Conservation (phyloP, 2,113 vertebrate genomes). For the Martes martes region DNA sequence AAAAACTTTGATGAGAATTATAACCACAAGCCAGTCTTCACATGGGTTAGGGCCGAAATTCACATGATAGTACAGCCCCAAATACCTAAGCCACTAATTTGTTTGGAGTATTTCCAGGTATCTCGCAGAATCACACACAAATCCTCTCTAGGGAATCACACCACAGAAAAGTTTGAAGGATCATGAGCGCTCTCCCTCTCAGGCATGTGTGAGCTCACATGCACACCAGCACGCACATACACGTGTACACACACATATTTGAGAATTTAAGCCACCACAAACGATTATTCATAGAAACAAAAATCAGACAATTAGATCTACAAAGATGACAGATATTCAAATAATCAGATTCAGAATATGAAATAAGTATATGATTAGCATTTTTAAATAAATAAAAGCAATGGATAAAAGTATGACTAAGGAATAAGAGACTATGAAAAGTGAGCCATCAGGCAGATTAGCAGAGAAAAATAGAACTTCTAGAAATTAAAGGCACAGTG, state of each 20-base stretch:
- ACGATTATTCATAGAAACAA: neutral
- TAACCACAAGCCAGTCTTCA: neutral
- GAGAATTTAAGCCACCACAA: neutral
- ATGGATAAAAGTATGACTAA: neutral
- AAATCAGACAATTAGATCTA: neutral
- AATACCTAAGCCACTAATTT: neutral
- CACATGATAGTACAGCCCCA: neutral
- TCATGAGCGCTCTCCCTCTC: neutral
- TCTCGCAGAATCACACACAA: neutral
- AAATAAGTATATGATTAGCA: neutral
- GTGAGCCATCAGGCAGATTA: neutral
- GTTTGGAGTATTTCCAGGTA: neutral
- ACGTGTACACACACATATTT: neutral
- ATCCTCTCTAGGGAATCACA: neutral
- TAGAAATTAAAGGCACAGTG: neutral
- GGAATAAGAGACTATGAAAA: neutral
- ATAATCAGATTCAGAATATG: neutral
- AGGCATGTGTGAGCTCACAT: neutral
- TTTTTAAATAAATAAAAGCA: neutral
- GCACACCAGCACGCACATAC: rapidly evolving
- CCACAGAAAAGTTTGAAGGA: neutral
- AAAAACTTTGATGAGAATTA: neutral
- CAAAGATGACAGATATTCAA: neutral
- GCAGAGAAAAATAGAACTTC: neutral
- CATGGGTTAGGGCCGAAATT: neutral